These are phyloP conservation scores for Cheilosia pagana DNA, from an alignment of 2,888 invertebrate species.

Conservation along the genomic window DNA sequence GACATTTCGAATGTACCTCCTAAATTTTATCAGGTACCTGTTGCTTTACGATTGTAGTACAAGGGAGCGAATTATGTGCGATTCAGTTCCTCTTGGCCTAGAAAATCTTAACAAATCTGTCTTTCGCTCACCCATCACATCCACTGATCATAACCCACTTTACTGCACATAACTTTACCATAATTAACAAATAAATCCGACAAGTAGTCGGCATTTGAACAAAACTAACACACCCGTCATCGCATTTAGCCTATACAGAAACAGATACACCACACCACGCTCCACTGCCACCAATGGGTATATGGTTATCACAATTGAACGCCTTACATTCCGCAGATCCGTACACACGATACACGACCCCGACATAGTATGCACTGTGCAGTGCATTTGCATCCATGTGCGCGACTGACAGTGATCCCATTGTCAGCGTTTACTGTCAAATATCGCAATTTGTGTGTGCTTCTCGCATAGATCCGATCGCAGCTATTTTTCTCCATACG, in stretches of 20 bases:
- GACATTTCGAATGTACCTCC: no score
- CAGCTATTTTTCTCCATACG: conserved; percentile 9
- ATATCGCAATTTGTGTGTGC: conserved; percentile 60
- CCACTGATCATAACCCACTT: conserved; percentile 25
- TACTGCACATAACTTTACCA: conserved; percentile 8
- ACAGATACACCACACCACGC: not conserved
- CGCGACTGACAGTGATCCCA: conserved; percentile 64
- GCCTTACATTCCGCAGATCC: conserved; percentile 46
- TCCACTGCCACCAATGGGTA: not conserved
- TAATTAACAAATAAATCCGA: conserved; percentile 40
- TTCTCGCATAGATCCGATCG: conserved; percentile 49
- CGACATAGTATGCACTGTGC: not conserved
- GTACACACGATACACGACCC: conserved; percentile 14
- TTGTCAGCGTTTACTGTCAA: conserved; percentile 72
- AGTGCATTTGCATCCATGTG: conserved; percentile 2
- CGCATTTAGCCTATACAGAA: not conserved
- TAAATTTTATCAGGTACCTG: no score
- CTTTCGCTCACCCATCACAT: not conserved
- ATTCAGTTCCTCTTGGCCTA: no score
- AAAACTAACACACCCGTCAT: conserved; percentile 55
- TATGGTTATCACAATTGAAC: conserved; percentile 44
- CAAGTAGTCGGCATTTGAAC: conserved; percentile 45
- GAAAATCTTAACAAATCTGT: no score
- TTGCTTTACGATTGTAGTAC: no score
- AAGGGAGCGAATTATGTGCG: no score